Evolutionary conservation across 2,113 vertebrate genomes (phyloP), one percentile per base, ranked within the genome.

Genomic region (Lycocorax pyrrhopterus): DNA sequence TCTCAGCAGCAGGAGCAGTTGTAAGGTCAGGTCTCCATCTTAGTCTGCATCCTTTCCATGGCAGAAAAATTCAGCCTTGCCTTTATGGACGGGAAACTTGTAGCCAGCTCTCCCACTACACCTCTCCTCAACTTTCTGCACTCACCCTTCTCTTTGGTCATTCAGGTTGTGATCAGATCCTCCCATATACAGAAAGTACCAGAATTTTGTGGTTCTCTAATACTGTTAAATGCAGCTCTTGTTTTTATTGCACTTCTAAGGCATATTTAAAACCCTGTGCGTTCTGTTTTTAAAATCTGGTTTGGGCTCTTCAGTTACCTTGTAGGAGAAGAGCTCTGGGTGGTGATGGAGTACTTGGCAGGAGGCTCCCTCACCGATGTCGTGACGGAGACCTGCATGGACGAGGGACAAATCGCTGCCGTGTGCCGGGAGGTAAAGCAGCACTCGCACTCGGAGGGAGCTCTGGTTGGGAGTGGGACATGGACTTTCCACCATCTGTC

Each of bases 321-420:
- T 63, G 99, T 99, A 80, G 99, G 99, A 20, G 99, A 99, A n/a
- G 99, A 99, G 95, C 98, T 99, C 33, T 99, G 99, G 99, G 99
- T 99, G 83, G 99, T 99, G 93, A 99, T 99, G 99, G 99, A 99
- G 96, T 99, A 99, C 96, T 96, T 99, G 98, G 99, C 99, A 4
- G 99, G 99, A 94, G 99, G 99, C 12, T 99, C 99, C 26, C 95
- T 99, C 44, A 99, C 99, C 0, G 99, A 99, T 7, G 99, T 99
- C 0, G 99, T 99, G 84, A 99, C 99, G 0, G 99, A 99, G 97
- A 99, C 99, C 33, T 99, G 99, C 96, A 99, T 99, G 99, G 99
- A 99, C 5, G 99, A 99, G 97, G 99, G 98, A 35, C 99, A 99
- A 90, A 99, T 99, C 1, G 99, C 99, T 13, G 99, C 99, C 2